Evolutionary conservation across 35 echinoderm and acorn worm genomes (phyloP), one percentile per base, ranked within the genome.

Genomic region (Ophiothrix spiculata): DNA sequence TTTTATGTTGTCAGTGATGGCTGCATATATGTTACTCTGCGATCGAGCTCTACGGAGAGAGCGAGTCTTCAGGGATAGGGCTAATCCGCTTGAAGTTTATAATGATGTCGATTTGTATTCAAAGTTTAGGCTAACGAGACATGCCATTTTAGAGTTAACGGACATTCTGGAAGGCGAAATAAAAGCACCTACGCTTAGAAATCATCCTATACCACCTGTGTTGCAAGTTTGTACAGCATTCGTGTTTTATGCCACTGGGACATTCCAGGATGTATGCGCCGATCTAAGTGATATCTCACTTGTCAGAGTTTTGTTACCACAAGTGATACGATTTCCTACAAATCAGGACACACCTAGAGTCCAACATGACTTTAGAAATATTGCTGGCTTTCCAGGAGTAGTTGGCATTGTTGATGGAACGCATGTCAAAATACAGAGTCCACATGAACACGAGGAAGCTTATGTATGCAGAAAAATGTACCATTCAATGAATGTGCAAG

Each of bases 381-480:
- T 82, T 33, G 80, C 49, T 32, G 80, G 63, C 17, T 90, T 84
- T 28, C 19, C 80, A n/a, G 74, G 80, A 21, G 38, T 76, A 11
- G 25, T 76, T 2, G 40, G 81, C 19, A 56, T 84, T 29, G 39
- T 90, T n/a, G 81, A 76, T 75, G 63, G 75, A 0, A 85, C 81
- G 33, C 82, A 76, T 32, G 74, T 77, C 6, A 40, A 35, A 40
- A 84, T 39, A 46, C 34, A n/a, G 75, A 32, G 39, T 29, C 46
- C 87, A 0, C 16, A 16, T 45, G 87, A 82, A 42, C 40, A 84
- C 21, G 80, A 90, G 56, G 73, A 84, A 10, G 80, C 34, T n/a
- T n/a, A 39, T 74, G 80, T 90, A 36, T 84, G 83, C n/a, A 41
- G 80, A 25, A 90, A 90, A 56, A 90, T 84, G 32, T 90, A 77